Base-by-base conservation (phyloP, 2,797 vertebrate genomes). In the Rachycentron canadum region DNA sequence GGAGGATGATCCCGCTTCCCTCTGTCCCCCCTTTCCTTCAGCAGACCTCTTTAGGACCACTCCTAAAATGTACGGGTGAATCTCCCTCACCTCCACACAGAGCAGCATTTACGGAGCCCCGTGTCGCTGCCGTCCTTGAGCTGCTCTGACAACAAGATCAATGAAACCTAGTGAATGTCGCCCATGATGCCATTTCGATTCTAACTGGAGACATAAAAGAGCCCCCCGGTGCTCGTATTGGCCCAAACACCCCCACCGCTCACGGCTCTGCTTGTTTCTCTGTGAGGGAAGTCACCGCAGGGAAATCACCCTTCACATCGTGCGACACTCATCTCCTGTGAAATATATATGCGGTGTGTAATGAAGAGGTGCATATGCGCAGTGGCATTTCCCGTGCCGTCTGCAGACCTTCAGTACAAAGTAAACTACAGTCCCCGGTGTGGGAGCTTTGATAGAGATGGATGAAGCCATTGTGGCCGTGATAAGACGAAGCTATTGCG, bases 221-320 rank as follows among this genome's bases (percentile, higher is more conserved):
- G 81, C 68, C 87, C 88, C 85, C 62, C 26, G 81, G 73, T 82
- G 34, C 86, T 82, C 78, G 26, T 75, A 36, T 53, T 32, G 83
- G 67, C 78, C 81, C 64, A 14, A 47, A 76, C 58, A 17, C 71
- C 72, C 73, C 80, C 23, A 26, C 73, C 56, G 82, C 81, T 77
- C 3, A 13, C 26, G 10, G 30, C 81, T 43, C 73, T 23, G 19
- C 73, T 63, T 17, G 74, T 72, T 79, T 65, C 85, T 70, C 10
- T 28, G 62, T 41, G 75, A 71, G 80, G 85, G 26, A 55, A 30
- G 10, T 38, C 55, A 87, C 91, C 61, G 60, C 55, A 41, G 91
- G 89, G 91, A 94, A 93, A 91, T 91, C 86, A 89, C 89, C 87
- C 89, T 87, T 91, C 91, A 72, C 58, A 79, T 2, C 62, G 49